Percentiles rank a stretch among this genome's conserved stretches.
Conservation (phyloP, 2,113 vertebrate species). For the Sus scrofa region T2T-Sscrofa CM000823.6:40538001-40538500, state of each 20-base stretch:
- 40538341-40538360: background rate
- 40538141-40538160: conserved; percentile 64
- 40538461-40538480: background rate
- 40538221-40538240: conserved; percentile 51
- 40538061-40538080: conserved; percentile 91
- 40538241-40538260: conserved; percentile 1
- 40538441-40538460: conserved; percentile 46
- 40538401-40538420: background rate
- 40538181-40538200: background rate
- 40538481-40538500: background rate
- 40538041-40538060: conserved; percentile 88
- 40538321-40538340: conserved; percentile 52
- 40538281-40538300: conserved; percentile 19
- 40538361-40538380: conserved; percentile 52
- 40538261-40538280: background rate
- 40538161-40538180: conserved; percentile 27
- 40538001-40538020: conserved; percentile 50
- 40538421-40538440: conserved; percentile 3
- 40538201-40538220: conserved; percentile 1
- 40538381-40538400: conserved; percentile 32
- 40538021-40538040: conserved; percentile 55
- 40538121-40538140: conserved; percentile 89
- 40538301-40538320: conserved; percentile 46
- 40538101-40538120: conserved; percentile 91
- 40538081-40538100: conserved; percentile 92